These are phyloP conservation scores for Aphyosemion australe DNA, from an alignment of 2,113 vertebrate species.

Conservation along the genomic window DNA sequence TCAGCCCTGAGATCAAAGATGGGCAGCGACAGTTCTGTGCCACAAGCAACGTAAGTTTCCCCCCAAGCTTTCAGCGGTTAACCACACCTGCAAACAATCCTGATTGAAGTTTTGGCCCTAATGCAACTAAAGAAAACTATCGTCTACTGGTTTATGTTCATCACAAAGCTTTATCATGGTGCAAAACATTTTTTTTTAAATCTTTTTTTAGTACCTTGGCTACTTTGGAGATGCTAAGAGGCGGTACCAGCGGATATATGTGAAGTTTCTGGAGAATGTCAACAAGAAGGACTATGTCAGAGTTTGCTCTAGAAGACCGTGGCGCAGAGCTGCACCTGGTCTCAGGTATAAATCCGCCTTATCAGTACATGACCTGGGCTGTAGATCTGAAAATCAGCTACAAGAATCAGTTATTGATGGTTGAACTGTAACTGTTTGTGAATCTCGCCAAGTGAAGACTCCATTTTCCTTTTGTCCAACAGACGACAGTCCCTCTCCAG, in stretches of 20 bases:
- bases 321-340: conserved; percentile 84
- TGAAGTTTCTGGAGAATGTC: conserved; percentile 93
- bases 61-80: neutral
- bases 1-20: conserved; percentile 93
- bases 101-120: neutral
- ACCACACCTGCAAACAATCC: conserved; percentile 12
- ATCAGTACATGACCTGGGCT: neutral
- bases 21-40: conserved; percentile 93
- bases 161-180: neutral
- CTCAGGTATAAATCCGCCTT: conserved; percentile 78
- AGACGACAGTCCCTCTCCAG: conserved; percentile 75
- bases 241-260: conserved; percentile 90
- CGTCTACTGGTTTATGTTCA: neutral
- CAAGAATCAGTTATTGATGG: neutral
- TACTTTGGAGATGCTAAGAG: conserved; percentile 92
- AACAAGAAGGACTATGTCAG: conserved; percentile 94
- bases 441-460: neutral
- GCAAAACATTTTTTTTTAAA: neutral
- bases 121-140: neutral
- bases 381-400: neutral
- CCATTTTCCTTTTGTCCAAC: conserved; percentile 4
- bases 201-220: conserved; percentile 84
- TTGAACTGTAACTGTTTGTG: neutral
- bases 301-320: conserved; percentile 89
- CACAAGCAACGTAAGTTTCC: conserved; percentile 89